phyloP scores from a whole-genome alignment of 2,888 invertebrate genomes.

The Linnaemya tessellans region DNA sequence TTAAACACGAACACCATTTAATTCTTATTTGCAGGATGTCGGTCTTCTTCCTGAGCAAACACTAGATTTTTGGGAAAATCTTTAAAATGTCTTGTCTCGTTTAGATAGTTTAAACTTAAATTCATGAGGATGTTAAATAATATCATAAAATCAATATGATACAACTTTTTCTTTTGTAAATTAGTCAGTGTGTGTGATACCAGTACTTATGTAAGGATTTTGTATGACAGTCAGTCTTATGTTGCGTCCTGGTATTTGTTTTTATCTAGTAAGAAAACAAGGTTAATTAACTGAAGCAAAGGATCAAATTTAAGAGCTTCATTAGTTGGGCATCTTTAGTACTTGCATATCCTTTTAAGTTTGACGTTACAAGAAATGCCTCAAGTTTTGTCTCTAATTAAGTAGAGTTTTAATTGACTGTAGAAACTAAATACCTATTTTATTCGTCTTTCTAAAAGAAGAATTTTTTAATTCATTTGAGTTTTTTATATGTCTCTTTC shows the following conservation, averaged over 20 bases:
- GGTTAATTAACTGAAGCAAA: constrained; percentile 55
- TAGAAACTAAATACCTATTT: too few species aligned
- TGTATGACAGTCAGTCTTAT: background rate
- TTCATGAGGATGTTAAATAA: constrained; percentile 45
- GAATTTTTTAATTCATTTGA: too few species aligned
- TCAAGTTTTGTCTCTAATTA: constrained; percentile 14
- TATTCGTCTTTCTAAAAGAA: too few species aligned
- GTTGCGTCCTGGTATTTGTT: constrained; percentile 23
- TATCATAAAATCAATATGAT: constrained; percentile 60
- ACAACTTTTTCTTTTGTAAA: constrained; percentile 3
- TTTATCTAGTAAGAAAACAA: constrained; percentile 10
- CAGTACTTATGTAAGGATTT: background rate
- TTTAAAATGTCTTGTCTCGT: background rate
- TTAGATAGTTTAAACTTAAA: constrained; percentile 26
- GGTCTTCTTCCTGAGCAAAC: constrained; percentile 19
- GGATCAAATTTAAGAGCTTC: constrained; percentile 54
- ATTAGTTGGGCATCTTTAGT: constrained; percentile 40
- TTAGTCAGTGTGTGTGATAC: constrained; percentile 2
- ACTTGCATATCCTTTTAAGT: constrained; percentile 16
- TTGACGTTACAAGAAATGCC: background rate
- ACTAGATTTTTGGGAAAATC: constrained; percentile 3
- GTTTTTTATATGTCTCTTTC: too few species aligned
- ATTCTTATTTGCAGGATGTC: constrained; percentile 49
- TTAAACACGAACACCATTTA: constrained; percentile 61
- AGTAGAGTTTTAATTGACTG: background rate